Conservation (phyloP, 1,140 invertebrate species). For the Odontomachus brunneus region DNA sequence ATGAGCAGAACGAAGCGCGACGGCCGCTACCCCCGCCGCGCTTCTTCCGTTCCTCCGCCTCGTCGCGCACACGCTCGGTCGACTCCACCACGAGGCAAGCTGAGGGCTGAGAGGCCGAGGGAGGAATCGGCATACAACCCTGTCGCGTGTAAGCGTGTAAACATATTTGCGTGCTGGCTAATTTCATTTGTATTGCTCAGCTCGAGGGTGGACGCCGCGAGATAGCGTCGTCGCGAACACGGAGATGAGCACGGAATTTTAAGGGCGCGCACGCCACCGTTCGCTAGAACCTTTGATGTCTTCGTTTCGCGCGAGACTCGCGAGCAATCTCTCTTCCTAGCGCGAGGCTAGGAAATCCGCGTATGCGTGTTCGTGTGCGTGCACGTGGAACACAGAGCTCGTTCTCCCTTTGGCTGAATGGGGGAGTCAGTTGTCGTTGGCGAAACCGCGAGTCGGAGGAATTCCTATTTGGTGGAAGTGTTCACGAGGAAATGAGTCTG, state of each 20-base stretch:
- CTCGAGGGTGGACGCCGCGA: not conserved
- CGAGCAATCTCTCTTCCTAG: too few relatives aligned
- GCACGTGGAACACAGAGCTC: too few relatives aligned
- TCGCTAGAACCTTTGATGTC: not conserved
- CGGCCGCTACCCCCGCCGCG: conserved; percentile 6
- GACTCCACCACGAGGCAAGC: not conserved
- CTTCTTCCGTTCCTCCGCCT: not conserved
- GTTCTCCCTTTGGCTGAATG: not conserved
- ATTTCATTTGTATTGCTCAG: conserved; percentile 51
- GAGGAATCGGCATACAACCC: conserved; percentile 32
- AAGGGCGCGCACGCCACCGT: not conserved
- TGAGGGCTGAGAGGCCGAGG: conserved; percentile 1
- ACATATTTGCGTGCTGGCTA: conserved; percentile 70
- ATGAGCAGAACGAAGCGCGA: conserved; percentile 52
- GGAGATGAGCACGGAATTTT: too few relatives aligned
- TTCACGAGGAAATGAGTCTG: not conserved
- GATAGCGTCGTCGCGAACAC: not conserved
- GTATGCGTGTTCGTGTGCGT: too few relatives aligned
- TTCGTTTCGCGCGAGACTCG: not conserved
- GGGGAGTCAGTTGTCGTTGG: not conserved
- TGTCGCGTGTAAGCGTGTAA: conserved; percentile 58
- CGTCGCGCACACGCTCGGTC: conserved; percentile 23
- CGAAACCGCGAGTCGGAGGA: not conserved
- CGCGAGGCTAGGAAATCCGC: too few relatives aligned
- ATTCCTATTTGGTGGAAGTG: not conserved